Conservation (phyloP, 2,113 vertebrate genomes). For the Dicerorhinus sumatrensis region DNA sequence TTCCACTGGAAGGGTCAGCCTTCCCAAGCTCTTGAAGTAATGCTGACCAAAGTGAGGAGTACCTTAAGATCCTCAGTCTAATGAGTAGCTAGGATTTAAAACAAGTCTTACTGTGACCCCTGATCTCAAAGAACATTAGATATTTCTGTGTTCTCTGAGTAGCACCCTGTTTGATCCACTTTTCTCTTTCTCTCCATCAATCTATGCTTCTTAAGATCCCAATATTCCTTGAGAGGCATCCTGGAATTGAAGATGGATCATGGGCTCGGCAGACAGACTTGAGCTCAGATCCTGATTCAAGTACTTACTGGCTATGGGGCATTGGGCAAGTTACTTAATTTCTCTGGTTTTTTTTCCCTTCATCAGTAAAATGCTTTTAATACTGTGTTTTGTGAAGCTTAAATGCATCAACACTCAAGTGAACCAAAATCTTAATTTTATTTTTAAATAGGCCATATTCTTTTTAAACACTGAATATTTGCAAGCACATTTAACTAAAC, state of each 20-base stretch:
- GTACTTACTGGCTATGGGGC: not conserved
- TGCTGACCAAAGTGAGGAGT: not conserved
- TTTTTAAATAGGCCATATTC: not conserved
- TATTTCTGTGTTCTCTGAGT: not conserved
- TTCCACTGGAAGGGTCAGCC: not conserved
- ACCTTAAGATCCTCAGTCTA: not conserved
- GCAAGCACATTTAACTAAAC: not conserved
- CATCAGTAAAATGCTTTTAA: not conserved
- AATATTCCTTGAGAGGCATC: not conserved
- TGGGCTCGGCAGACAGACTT: not conserved
- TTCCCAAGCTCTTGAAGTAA: not conserved
- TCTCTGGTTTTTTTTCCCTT: not conserved
- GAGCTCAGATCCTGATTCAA: not conserved
- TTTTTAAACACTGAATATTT: conserved; percentile 21
- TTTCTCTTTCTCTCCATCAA: not conserved
- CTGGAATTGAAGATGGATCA: no score
- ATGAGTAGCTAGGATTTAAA: not conserved
- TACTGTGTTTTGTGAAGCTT: not conserved
- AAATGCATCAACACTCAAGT: not conserved
- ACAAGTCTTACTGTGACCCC: not conserved
- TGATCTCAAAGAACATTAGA: not conserved
- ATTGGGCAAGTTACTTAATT: not conserved
- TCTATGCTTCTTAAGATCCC: not conserved
- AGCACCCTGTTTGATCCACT: not conserved
- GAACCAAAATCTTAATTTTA: not conserved